Conservation (phyloP, 2,113 vertebrate genomes). For the Agapornis roseicollis region DNA sequence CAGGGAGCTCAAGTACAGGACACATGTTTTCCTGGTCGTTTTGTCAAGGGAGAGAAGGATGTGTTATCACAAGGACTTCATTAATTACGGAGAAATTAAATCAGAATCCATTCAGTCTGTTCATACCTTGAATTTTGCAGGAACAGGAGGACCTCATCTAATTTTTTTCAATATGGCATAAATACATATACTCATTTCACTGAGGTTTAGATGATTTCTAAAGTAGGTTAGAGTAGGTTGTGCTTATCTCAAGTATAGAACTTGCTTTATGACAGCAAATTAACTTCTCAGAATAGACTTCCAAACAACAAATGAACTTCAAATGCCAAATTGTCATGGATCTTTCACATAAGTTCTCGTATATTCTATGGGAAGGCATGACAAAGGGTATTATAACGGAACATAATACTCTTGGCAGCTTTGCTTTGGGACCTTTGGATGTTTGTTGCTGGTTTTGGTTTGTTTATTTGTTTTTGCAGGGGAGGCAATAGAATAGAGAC, state of each 20-base stretch:
- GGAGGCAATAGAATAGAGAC: background rate
- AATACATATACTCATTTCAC: background rate
- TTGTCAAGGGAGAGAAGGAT: background rate
- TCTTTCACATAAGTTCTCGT: background rate
- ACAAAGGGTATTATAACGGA: background rate
- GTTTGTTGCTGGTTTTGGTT: too few relatives aligned
- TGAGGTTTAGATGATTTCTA: background rate
- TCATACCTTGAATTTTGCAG: background rate
- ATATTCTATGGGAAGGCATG: background rate
- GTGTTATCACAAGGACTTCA: background rate
- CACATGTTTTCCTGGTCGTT: background rate
- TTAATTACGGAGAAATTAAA: background rate
- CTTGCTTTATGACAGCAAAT: background rate
- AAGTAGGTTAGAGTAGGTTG: background rate
- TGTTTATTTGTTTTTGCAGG: background rate
- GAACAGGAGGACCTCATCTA: background rate
- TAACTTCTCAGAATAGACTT: background rate
- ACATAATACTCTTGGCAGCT: background rate
- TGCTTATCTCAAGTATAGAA: background rate
- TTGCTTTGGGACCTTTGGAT: background rate
- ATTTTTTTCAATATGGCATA: background rate
- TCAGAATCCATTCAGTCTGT: background rate
- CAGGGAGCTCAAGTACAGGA: background rate
- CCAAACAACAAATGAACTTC: background rate
- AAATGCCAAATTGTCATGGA: background rate